A percentile compares a stretch with the other conserved stretches of the same genome.
These are phyloP conservation scores for Heteropelma amictum DNA, from an alignment of 2,888 invertebrate genomes.

Conservation along the genomic window DNA sequence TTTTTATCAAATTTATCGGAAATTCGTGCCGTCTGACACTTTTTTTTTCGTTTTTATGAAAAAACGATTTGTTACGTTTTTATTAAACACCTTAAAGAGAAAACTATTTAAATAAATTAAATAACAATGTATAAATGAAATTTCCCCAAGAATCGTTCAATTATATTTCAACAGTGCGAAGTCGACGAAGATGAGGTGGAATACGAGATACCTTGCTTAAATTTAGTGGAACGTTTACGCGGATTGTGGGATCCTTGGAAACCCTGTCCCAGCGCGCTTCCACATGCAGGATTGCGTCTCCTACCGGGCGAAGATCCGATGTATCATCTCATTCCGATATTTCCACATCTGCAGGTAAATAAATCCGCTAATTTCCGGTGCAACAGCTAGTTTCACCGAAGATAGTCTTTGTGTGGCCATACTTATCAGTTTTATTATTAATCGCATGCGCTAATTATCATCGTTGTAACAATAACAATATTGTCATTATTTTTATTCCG, in stretches of 20 bases:
- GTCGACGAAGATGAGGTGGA: constrained; percentile 84
- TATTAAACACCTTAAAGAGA: background rate
- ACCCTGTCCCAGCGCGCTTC: constrained; percentile 77
- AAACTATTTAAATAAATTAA: background rate
- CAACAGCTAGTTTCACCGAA: no score
- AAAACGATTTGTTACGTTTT: no score
- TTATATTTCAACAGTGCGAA: constrained; percentile 80
- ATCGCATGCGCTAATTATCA: no score
- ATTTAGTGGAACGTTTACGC: constrained; percentile 82
- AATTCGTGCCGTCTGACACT: no score
- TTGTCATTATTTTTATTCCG: no score
- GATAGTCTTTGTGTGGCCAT: no score
- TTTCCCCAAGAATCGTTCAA: background rate
- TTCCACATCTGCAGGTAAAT: constrained; percentile 83
- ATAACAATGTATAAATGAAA: background rate
- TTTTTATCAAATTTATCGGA: no score
- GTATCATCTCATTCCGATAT: constrained; percentile 83
- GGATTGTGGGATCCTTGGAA: constrained; percentile 84
- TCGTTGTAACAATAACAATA: no score
- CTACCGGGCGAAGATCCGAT: constrained; percentile 80
- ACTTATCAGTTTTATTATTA: no score
- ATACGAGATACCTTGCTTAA: constrained; percentile 87
- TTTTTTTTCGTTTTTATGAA: no score
- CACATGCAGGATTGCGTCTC: constrained; percentile 84
- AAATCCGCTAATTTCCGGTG: no score